Evolutionary conservation across 2,888 invertebrate genomes (phyloP).

Genomic region (Cabera pusaria): DNA sequence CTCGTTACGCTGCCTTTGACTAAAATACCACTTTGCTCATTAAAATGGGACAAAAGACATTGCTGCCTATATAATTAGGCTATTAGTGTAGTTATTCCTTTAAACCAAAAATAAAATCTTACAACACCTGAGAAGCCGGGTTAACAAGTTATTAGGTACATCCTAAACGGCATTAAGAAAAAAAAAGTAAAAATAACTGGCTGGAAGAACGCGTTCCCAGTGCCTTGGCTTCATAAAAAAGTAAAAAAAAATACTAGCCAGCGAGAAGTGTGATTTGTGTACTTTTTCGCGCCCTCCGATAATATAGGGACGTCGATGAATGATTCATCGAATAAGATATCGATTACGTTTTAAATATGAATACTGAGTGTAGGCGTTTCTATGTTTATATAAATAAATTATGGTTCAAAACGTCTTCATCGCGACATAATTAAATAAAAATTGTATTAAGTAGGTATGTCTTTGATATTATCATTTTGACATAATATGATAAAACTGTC

Average conservation of each 20-base stretch:
- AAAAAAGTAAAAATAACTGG: slow-evolving; percentile 42
- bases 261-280: slow-evolving; percentile 77
- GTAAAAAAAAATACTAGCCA: slow-evolving; percentile 49
- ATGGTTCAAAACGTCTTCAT: slow-evolving; percentile 3
- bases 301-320: slow-evolving; percentile 59
- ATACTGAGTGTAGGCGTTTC: slow-evolving; percentile 32
- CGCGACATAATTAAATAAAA: background rate
- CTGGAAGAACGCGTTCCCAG: slow-evolving; percentile 62
- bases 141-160: slow-evolving; percentile 40
- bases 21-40: too few relatives aligned
- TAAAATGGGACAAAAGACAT: background rate
- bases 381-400: slow-evolving; percentile 23
- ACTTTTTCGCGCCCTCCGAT: slow-evolving; percentile 70
- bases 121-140: slow-evolving; percentile 15
- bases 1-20: too few relatives aligned
- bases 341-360: slow-evolving; percentile 50
- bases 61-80: too few relatives aligned
- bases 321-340: slow-evolving; percentile 61
- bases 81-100: too few relatives aligned
- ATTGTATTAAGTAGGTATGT: too few relatives aligned
- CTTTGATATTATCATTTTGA: too few relatives aligned
- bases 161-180: slow-evolving; percentile 58
- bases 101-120: background rate
- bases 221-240: slow-evolving; percentile 41
- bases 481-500: too few relatives aligned